Percentiles rank a stretch among this genome's conserved stretches.
These are phyloP conservation scores for Orestias chungarensis DNA, from an alignment of 2,797 vertebrate genomes.

Conservation along the genomic window DNA sequence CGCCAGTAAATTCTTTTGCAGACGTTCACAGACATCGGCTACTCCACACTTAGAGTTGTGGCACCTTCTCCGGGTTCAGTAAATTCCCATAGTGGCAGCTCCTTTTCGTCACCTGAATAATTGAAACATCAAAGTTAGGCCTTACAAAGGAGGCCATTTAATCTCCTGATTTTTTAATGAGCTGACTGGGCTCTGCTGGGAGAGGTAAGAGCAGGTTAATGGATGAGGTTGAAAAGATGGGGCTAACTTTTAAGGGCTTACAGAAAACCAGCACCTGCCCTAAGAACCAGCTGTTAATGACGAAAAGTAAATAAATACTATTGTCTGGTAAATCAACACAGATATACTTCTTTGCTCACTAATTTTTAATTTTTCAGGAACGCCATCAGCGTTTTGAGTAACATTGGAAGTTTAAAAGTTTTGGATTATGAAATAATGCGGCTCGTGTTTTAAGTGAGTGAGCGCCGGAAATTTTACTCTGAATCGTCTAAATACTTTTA, in stretches of 20 bases:
- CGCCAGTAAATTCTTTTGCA: slow-evolving; percentile 27
- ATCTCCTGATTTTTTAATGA: slow-evolving; percentile 81
- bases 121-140: slow-evolving; percentile 77
- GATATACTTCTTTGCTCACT: slow-evolving; percentile 4
- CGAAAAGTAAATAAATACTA: slow-evolving; percentile 2
- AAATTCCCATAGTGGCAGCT: slow-evolving; percentile 71
- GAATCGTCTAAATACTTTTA: slow-evolving; percentile 56
- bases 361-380: slow-evolving; percentile 3
- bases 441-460: slow-evolving; percentile 54
- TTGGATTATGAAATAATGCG: slow-evolving; percentile 64
- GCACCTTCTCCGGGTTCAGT: slow-evolving; percentile 68
- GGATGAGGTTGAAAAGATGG: slow-evolving; percentile 44
- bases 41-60: slow-evolving; percentile 62
- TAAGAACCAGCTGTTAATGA: slow-evolving; percentile 25
- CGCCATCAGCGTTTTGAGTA: slow-evolving; percentile 37
- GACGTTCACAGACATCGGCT: slow-evolving; percentile 47
- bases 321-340: neutral
- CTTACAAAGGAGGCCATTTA: slow-evolving; percentile 80
- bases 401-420: slow-evolving; percentile 46
- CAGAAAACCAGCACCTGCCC: slow-evolving; percentile 32
- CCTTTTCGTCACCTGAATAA: slow-evolving; percentile 78
- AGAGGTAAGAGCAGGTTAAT: slow-evolving; percentile 54
- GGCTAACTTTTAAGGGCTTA: slow-evolving; percentile 31
- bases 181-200: slow-evolving; percentile 55
- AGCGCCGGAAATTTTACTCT: slow-evolving; percentile 47